These are phyloP conservation scores for Neosilurus hyrtlii DNA, from an alignment of 2,797 vertebrate species.

Conservation along the genomic window DNA sequence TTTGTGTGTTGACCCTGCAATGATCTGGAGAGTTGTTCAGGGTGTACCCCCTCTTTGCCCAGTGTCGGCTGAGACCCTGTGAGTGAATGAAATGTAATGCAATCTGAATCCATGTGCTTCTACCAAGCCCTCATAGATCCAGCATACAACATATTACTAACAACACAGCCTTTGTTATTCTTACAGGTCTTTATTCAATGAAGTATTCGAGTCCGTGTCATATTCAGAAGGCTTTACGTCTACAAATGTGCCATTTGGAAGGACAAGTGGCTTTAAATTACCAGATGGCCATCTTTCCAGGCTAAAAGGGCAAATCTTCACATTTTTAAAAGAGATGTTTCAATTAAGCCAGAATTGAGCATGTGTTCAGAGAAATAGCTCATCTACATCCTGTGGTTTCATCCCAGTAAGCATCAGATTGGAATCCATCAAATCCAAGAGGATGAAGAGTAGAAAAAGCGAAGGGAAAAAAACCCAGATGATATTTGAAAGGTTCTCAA, in stretches of 20 bases:
- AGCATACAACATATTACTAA: constrained; percentile 12
- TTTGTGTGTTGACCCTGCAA: too few relatives aligned
- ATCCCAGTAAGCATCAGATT: constrained; percentile 20
- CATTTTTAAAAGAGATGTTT: constrained; percentile 55
- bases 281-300: constrained; percentile 38
- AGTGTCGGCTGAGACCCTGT: too few relatives aligned
- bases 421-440: constrained; percentile 19
- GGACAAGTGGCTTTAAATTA: constrained; percentile 58
- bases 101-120: not conserved
- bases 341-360: constrained; percentile 53
- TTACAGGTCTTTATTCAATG: constrained; percentile 18
- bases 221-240: constrained; percentile 26
- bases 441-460: constrained; percentile 30
- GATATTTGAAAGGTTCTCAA: constrained; percentile 30
- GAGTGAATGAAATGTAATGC: not conserved
- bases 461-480: constrained; percentile 8
- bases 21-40: too few relatives aligned
- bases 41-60: too few relatives aligned
- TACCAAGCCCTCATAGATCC: not conserved
- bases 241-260: constrained; percentile 54
- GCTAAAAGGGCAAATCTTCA: constrained; percentile 55
- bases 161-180: constrained; percentile 21
- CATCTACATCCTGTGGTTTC: constrained; percentile 30
- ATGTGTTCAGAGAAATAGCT: constrained; percentile 47
- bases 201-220: constrained; percentile 43